Evolutionary conservation across 2,888 invertebrate genomes (phyloP).

Genomic region (Clepsis dumicolana): DNA sequence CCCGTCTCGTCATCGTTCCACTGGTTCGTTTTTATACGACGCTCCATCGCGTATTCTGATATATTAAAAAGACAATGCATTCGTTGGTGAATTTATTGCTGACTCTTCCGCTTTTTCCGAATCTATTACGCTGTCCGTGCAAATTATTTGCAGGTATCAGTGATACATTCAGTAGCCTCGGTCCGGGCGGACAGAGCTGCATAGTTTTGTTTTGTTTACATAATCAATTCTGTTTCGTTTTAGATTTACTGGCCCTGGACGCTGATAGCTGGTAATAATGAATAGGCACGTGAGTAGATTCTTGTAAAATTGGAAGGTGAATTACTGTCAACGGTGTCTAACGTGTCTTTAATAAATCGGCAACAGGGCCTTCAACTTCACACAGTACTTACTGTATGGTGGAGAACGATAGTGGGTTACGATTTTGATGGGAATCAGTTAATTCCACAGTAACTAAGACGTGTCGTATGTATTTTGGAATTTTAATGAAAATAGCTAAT

Average conservation of each 20-base stretch:
- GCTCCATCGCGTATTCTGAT: constrained; percentile 58
- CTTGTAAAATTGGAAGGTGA: not conserved
- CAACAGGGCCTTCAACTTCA: too few relatives aligned
- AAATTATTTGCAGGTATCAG: constrained; percentile 71
- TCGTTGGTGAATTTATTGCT: constrained; percentile 67
- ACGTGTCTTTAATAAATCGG: too few relatives aligned
- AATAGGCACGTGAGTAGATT: constrained; percentile 2
- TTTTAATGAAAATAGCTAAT: too few relatives aligned
- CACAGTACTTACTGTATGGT: too few relatives aligned
- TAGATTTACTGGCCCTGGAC: constrained; percentile 3
- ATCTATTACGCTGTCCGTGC: constrained; percentile 71
- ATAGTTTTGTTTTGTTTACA: constrained; percentile 8
- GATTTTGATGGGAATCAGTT: too few relatives aligned
- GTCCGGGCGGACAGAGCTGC: constrained; percentile 15
- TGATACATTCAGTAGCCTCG: constrained; percentile 57
- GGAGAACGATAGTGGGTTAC: too few relatives aligned
- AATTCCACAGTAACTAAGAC: too few relatives aligned
- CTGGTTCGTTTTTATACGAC: constrained; percentile 68
- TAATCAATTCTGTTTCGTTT: constrained; percentile 6
- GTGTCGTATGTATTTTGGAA: too few relatives aligned
- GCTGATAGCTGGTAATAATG: not conserved
- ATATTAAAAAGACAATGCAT: constrained; percentile 52
- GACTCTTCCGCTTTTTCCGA: constrained; percentile 72
- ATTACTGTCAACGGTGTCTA: not conserved
- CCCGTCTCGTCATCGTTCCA: constrained; percentile 65